Evolutionary conservation across 2,888 invertebrate genomes (phyloP).

Genomic region (Eupithecia vulgata): DNA sequence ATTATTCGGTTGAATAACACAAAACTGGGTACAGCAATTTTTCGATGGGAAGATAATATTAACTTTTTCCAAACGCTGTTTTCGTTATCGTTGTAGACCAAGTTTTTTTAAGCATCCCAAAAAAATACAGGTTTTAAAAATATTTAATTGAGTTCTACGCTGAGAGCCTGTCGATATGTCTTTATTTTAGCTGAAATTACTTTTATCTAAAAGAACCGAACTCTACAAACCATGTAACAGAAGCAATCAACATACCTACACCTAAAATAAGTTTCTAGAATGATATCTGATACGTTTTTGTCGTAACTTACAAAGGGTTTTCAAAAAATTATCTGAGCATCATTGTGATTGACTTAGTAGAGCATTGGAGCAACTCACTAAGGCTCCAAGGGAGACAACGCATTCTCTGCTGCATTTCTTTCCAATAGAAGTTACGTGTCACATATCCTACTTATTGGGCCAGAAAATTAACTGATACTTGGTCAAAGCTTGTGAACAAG

Average conservation of each 20-base stretch:
- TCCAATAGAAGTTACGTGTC: constrained; percentile 17
- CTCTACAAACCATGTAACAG: not conserved
- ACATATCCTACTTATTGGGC: constrained; percentile 53
- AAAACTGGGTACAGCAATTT: not conserved
- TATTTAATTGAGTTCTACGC: not conserved
- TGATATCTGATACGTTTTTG: not conserved
- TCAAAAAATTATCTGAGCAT: too few relatives aligned
- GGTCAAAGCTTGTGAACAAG: constrained; percentile 49
- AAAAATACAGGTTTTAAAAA: not conserved
- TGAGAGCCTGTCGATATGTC: not conserved
- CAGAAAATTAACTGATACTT: constrained; percentile 57
- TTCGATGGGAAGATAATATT: not conserved
- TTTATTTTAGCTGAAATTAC: not conserved
- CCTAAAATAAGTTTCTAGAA: not conserved
- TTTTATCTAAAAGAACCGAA: not conserved
- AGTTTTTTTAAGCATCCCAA: not conserved
- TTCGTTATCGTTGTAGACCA: not conserved
- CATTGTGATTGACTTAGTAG: too few relatives aligned
- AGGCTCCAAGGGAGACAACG: not conserved
- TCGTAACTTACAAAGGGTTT: too few relatives aligned
- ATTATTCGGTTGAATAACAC: too few relatives aligned
- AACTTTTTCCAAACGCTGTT: constrained; percentile 3
- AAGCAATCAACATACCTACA: not conserved
- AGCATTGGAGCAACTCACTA: not conserved
- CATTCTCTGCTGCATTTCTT: constrained; percentile 6